Conservation (phyloP, 2,888 invertebrate genomes). For the Philopedon plagiatum region DNA sequence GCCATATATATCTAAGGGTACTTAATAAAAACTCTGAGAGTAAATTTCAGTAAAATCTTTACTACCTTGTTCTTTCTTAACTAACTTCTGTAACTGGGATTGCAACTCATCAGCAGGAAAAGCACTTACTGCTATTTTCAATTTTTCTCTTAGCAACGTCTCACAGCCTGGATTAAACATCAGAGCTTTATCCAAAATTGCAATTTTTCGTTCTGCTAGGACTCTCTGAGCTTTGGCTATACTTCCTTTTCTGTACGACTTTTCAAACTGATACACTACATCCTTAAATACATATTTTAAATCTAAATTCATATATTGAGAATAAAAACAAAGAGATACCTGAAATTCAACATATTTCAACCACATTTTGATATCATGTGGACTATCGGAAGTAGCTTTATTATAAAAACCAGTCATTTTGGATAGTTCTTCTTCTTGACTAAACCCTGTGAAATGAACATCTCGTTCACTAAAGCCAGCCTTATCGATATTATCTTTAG, state of each 20-base stretch:
- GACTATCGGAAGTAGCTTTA: constrained; percentile 69
- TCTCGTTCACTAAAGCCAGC: constrained; percentile 53
- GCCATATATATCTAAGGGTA: no score
- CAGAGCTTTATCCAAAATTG: constrained; percentile 75
- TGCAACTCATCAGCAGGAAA: constrained; percentile 75
- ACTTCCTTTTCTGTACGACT: constrained; percentile 65
- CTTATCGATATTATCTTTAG: constrained; percentile 57
- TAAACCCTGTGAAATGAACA: constrained; percentile 60
- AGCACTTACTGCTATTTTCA: constrained; percentile 69
- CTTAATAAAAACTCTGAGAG: no score
- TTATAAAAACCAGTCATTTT: constrained; percentile 72
- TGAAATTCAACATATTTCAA: constrained; percentile 75
- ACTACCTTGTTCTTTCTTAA: constrained; percentile 69
- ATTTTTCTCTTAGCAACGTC: constrained; percentile 70
- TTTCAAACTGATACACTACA: constrained; percentile 68
- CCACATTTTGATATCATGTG: constrained; percentile 73
- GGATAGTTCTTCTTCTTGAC: constrained; percentile 70
- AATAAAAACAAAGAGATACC: no score
- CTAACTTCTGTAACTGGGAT: constrained; percentile 67
- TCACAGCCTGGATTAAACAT: constrained; percentile 72
- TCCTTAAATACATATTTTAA: constrained; percentile 58
- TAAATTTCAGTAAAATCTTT: not conserved
- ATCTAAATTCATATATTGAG: not conserved
- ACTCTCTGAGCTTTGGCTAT: constrained; percentile 67
- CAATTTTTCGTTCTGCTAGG: constrained; percentile 73